Conservation (phyloP, 2,797 vertebrate species). For the Enteromius paludinosus region DNA sequence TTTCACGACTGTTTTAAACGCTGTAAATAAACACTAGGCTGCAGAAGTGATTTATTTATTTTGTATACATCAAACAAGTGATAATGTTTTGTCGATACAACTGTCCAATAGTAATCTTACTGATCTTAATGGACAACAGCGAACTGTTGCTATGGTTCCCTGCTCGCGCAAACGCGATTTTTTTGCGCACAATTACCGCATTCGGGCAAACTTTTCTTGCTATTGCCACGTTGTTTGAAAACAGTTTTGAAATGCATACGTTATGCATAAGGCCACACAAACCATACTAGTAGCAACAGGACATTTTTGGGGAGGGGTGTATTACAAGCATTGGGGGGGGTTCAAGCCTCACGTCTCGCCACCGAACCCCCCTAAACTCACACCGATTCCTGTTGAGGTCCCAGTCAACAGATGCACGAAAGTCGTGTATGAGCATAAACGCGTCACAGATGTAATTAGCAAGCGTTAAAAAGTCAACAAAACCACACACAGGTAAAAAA, state of each 20-base stretch:
- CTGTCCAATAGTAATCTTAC: neutral
- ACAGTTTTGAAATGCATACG: neutral
- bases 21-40: neutral
- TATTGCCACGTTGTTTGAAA: neutral
- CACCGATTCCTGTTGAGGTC: neutral
- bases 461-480: neutral
- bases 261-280: neutral
- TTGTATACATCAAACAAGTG: neutral
- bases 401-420: neutral
- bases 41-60: neutral
- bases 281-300: too few species aligned
- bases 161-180: neutral
- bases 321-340: neutral
- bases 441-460: neutral
- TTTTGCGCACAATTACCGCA: neutral
- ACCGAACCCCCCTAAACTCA: neutral
- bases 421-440: neutral
- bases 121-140: neutral
- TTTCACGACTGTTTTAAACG: neutral
- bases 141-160: constrained; percentile 20
- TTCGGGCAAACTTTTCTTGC: neutral
- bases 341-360: neutral
- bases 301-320: neutral
- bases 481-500: neutral
- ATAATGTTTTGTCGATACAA: neutral